Evolutionary conservation across 2,113 vertebrate species (phyloP).

Genomic region (Dicentrarchus labrax): DNA sequence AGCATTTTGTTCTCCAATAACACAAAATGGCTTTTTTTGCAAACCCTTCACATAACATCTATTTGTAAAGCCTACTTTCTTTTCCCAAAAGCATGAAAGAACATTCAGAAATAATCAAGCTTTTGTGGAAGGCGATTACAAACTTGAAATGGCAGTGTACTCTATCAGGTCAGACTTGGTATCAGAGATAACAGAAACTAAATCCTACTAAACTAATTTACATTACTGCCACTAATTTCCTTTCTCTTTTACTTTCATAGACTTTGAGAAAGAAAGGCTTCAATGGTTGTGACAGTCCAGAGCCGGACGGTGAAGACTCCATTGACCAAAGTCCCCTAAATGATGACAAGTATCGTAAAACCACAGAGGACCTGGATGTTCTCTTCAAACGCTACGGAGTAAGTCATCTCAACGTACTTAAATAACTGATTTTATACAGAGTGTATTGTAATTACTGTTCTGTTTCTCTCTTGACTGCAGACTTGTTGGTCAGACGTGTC

Average conservation of each 20-base stretch:
- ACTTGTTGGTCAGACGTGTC: slow-evolving; percentile 11
- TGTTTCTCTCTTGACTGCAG: slow-evolving; percentile 1
- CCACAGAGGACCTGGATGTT: slow-evolving; percentile 95
- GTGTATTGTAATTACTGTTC: neutral
- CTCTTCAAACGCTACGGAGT: slow-evolving; percentile 98
- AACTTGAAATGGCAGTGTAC: no score
- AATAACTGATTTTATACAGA: slow-evolving; percentile 15
- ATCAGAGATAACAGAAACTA: no score
- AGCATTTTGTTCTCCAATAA: no score
- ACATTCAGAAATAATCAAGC: no score
- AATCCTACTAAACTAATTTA: neutral
- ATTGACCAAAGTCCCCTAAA: slow-evolving; percentile 97
- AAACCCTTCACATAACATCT: no score
- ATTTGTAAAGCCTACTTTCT: no score
- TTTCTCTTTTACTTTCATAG: slow-evolving; percentile 74
- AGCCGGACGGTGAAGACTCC: slow-evolving; percentile 97
- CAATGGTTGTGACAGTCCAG: slow-evolving; percentile 98
- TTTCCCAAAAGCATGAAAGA: no score
- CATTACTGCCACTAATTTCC: neutral
- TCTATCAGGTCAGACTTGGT: no score
- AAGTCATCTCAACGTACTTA: slow-evolving; percentile 79
- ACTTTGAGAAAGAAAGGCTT: slow-evolving; percentile 99
- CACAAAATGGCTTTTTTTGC: no score
- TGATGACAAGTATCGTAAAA: slow-evolving; percentile 97
- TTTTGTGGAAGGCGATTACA: no score